A percentile compares a stretch with the other conserved stretches of the same genome.
Conservation (phyloP, 2,888 invertebrate genomes). For the Exephanes ischioxanthus region DNA sequence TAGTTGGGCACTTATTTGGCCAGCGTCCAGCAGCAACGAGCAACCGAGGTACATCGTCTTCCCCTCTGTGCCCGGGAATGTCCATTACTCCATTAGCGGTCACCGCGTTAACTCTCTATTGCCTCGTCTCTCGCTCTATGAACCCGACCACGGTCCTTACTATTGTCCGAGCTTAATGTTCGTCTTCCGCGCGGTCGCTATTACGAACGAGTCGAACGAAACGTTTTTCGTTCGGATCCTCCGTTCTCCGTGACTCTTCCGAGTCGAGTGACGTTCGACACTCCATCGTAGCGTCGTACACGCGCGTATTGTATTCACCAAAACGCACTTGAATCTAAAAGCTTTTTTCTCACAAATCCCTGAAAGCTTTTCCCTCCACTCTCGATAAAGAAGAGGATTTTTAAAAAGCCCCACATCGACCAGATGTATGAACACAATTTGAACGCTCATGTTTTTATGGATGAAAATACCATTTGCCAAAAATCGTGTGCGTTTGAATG, state of each 20-base stretch:
- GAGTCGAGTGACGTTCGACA: constrained; percentile 36
- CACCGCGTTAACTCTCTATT: constrained; percentile 82
- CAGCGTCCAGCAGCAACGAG: constrained; percentile 73
- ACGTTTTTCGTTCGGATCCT: constrained; percentile 29
- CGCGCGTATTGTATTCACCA: constrained; percentile 1
- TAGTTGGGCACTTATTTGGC: constrained; percentile 79
- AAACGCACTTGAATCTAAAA: constrained; percentile 21
- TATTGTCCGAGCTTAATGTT: constrained; percentile 75
- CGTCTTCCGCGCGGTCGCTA: constrained; percentile 57
- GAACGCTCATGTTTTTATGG: not conserved
- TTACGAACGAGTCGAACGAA: constrained; percentile 34
- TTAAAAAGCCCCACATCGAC: not conserved
- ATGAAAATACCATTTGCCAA: not conserved
- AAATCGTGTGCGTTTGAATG: not conserved
- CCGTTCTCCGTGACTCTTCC: constrained; percentile 11
- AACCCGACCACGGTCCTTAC: constrained; percentile 73
- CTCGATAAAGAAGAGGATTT: not conserved
- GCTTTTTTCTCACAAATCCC: constrained; percentile 16
- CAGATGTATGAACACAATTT: not conserved
- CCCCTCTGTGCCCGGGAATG: constrained; percentile 72
- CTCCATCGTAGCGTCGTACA: constrained; percentile 14
- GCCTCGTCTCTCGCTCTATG: constrained; percentile 74
- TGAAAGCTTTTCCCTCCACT: constrained; percentile 1
- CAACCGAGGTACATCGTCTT: constrained; percentile 54
- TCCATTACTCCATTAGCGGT: constrained; percentile 83